Base-by-base conservation (phyloP, 1,140 invertebrate genomes). In the Brachionus angularis region DNA sequence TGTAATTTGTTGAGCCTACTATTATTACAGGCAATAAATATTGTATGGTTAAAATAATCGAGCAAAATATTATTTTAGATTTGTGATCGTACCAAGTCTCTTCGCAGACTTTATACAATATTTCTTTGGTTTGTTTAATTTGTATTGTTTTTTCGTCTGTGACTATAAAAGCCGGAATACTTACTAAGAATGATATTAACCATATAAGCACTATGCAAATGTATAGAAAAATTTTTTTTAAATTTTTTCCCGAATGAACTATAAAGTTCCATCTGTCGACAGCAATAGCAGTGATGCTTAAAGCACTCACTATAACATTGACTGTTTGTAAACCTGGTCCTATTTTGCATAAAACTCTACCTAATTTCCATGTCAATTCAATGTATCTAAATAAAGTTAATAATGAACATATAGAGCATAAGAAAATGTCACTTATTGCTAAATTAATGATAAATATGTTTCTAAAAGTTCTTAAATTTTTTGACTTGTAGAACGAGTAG, bases 371-470 rank as follows among this genome's bases (percentile, higher is more conserved):
- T 31, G 81, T 77, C 8, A 67, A 23, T 34, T 46, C 23, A 3
- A 47, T 21, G 14, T 47, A 47, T 3, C 62, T n/a, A 8, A 67
- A 67, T 2, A 47, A 33, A 7, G 62, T 67, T 21, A 67, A 50
- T 34, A 42, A 42, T 1, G 39, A 39, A 47, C 62, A 67, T 47
- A 67, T 47, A 5, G 47, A 67, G 29, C 62, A 67, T 4, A 67
- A 50, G 77, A 95, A 84, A 71, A 95, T 88, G 79, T 96, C 93
- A 0, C 91, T 91, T 12, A 91, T 83, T 0, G 93, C 91, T 73
- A 95, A 81, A 77, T 94, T 95, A n/a, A 92, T 89, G 74, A 96
- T 91, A 80, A 94, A 92, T 76, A 90, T 90, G 80, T 95, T 94
- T 1, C 91, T 94, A 5, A 93, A 89, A 76, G 89, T 93, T 29